Evolutionary conservation across 2,113 vertebrate genomes (phyloP).

Genomic region (Apodemus speciosus): DNA sequence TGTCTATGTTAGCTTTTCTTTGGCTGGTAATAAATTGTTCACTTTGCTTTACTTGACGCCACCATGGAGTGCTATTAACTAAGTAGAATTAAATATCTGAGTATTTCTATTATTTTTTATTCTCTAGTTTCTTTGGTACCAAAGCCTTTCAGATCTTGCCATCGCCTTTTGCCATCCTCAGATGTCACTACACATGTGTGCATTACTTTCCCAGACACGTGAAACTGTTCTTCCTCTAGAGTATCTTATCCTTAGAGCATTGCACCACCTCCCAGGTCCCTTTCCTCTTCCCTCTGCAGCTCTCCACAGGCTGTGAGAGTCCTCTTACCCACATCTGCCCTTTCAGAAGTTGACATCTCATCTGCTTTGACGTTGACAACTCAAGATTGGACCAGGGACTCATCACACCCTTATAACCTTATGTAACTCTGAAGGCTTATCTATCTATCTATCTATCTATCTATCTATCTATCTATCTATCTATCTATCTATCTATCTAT

Average conservation of each 20-base stretch:
- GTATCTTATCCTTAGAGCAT: not conserved
- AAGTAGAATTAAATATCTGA: not conserved
- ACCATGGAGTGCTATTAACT: not conserved
- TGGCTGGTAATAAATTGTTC: conserved; percentile 10
- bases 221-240: not conserved
- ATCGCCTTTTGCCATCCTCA: not conserved
- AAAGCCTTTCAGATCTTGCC: not conserved
- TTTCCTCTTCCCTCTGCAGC: not conserved
- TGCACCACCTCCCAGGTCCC: not conserved
- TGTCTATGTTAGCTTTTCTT: conserved; percentile 44
- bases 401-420: not conserved
- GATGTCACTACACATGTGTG: no score
- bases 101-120: not conserved
- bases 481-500: not conserved
- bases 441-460: not conserved
- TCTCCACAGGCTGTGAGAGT: not conserved
- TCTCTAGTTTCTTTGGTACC: not conserved
- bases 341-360: not conserved
- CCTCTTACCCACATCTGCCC: not conserved
- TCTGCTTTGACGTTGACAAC: not conserved
- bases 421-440: not conserved
- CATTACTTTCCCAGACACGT: not conserved
- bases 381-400: not conserved
- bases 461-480: not conserved
- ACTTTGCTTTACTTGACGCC: not conserved